These are phyloP conservation scores for Calosoma granatense DNA, from an alignment of 1,140 invertebrate species.

Conservation along the genomic window DNA sequence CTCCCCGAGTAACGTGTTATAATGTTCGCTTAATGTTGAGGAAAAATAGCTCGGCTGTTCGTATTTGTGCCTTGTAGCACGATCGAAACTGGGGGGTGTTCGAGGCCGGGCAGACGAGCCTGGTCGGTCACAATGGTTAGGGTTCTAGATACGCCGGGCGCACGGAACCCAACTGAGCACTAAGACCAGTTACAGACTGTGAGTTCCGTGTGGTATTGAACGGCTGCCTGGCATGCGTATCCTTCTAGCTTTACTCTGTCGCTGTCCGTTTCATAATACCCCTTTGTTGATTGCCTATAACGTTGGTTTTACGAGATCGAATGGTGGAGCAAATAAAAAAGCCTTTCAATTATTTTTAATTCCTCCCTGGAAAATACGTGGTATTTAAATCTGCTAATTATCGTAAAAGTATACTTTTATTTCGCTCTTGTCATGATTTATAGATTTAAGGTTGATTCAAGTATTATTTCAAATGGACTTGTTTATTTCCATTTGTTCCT, in stretches of 20 bases:
- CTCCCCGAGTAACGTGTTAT: too few relatives aligned
- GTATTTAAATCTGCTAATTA: slow-evolving; percentile 1
- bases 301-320: slow-evolving; percentile 20
- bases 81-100: too few relatives aligned
- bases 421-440: background rate
- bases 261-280: slow-evolving; percentile 9
- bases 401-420: slow-evolving; percentile 3
- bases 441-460: too few relatives aligned
- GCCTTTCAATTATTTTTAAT: slow-evolving; percentile 11
- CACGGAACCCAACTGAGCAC: too few relatives aligned
- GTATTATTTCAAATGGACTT: too few relatives aligned
- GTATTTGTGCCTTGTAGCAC: too few relatives aligned
- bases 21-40: too few relatives aligned
- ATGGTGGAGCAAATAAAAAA: slow-evolving; percentile 22
- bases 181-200: too few relatives aligned
- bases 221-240: background rate
- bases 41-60: too few relatives aligned
- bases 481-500: too few relatives aligned
- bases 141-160: background rate
- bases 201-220: too few relatives aligned
- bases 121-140: background rate
- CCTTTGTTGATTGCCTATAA: slow-evolving; percentile 27
- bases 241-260: background rate
- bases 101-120: too few relatives aligned
- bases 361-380: slow-evolving; percentile 2